These are phyloP conservation scores for Jaculus jaculus DNA, from an alignment of 2,113 vertebrate species.

Conservation along the genomic window DNA sequence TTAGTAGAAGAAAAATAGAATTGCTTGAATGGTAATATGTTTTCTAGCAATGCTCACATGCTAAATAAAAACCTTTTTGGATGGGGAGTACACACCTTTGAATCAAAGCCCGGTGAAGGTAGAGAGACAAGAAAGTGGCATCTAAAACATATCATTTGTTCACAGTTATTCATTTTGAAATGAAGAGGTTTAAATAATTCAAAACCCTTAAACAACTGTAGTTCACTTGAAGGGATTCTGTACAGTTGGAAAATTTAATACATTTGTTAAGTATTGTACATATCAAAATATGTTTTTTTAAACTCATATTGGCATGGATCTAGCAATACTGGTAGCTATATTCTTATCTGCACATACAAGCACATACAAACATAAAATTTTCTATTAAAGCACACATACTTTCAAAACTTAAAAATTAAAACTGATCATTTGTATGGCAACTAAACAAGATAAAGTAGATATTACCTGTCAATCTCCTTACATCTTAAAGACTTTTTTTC, in stretches of 20 bases:
- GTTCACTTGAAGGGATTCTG: background rate
- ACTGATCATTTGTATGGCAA: too few species aligned
- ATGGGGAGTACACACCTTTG: background rate
- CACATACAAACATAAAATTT: rapidly evolving
- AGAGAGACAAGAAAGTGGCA: background rate
- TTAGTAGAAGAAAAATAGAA: background rate
- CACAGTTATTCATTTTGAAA: background rate
- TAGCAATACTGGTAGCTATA: background rate
- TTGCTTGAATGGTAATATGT: background rate
- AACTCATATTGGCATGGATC: background rate
- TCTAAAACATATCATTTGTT: background rate
- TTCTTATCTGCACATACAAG: background rate
- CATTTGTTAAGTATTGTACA: background rate
- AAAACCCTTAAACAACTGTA: background rate
- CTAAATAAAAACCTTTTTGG: background rate
- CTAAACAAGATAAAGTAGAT: too few species aligned
- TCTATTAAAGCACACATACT: too few species aligned
- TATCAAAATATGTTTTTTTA: background rate
- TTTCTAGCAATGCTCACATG: background rate
- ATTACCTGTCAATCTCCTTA: background rate
- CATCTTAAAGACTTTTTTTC: background rate
- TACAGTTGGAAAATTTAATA: background rate
- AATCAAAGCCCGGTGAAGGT: background rate
- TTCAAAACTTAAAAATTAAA: too few species aligned
- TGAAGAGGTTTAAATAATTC: background rate